These are phyloP conservation scores for Cremastobaeus sp. DNA, from an alignment of 2,888 invertebrate species.

Conservation along the genomic window DNA sequence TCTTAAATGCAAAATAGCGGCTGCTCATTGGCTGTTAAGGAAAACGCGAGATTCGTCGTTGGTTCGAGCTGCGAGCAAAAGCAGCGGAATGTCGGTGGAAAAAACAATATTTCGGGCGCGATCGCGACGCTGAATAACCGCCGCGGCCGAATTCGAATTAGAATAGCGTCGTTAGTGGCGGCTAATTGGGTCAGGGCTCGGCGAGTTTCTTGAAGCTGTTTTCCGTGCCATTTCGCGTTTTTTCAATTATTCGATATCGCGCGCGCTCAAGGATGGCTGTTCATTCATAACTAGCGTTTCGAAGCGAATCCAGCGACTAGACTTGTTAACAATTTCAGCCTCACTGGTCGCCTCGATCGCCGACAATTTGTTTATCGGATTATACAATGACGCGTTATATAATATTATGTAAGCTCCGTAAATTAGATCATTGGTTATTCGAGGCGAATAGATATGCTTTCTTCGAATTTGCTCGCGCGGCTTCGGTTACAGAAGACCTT, in stretches of 20 bases:
- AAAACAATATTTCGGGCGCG: constrained; percentile 28
- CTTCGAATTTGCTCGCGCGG: too few species aligned
- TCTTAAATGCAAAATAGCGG: too few species aligned
- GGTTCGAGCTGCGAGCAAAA: not conserved
- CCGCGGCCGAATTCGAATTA: constrained; percentile 12
- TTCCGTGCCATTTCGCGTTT: too few species aligned
- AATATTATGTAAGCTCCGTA: constrained; percentile 19
- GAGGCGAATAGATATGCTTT: too few species aligned
- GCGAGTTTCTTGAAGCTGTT: constrained; percentile 33
- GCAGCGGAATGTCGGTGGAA: constrained; percentile 4
- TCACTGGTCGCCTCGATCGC: not conserved
- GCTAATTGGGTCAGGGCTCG: constrained; percentile 51
- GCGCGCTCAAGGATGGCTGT: constrained; percentile 41
- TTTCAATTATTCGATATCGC: too few species aligned
- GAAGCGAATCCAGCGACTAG: constrained; percentile 12
- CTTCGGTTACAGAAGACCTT: too few species aligned
- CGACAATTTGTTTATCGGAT: constrained; percentile 27
- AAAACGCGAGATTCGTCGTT: too few species aligned
- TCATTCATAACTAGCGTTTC: constrained; percentile 37
- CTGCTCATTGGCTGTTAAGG: too few species aligned
- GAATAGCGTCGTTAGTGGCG: constrained; percentile 20
- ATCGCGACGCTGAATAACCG: constrained; percentile 24
- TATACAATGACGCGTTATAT: constrained; percentile 20
- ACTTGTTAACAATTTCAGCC: constrained; percentile 7
- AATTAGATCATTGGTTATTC: constrained; percentile 12